Conservation (phyloP, 2,888 invertebrate species). For the Trichopoda pennipes region DNA sequence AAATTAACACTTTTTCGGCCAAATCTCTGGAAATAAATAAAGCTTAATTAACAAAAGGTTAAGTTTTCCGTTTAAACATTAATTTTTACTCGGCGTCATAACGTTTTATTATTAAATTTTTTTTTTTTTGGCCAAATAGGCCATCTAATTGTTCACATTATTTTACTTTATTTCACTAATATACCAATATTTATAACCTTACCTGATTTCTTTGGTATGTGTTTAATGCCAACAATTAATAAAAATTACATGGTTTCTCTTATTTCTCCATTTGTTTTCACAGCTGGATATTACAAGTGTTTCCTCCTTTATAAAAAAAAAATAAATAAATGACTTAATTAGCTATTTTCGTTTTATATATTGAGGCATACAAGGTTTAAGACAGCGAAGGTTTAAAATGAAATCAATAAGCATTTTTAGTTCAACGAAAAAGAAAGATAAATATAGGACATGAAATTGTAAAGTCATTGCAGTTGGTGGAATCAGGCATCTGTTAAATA, state of each 20-base stretch:
- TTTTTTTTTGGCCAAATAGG: conserved; percentile 37
- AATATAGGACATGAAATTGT: no score
- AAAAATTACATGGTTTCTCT: conserved; percentile 20
- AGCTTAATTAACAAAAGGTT: conserved; percentile 1
- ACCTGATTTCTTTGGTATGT: conserved; percentile 39
- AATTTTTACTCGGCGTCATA: conserved; percentile 31
- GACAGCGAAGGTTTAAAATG: conserved; percentile 12
- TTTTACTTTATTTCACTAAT: conserved; percentile 51
- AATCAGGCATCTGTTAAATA: no score
- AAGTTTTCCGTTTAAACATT: conserved; percentile 51
- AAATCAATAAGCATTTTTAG: conserved; percentile 4
- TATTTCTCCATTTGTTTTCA: conserved; percentile 44
- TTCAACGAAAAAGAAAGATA: neutral
- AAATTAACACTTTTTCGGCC: no score
- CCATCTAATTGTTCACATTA: conserved; percentile 58
- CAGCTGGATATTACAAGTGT: conserved; percentile 48
- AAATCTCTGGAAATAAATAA: neutral
- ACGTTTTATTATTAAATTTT: conserved; percentile 4
- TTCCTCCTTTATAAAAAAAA: conserved; percentile 8
- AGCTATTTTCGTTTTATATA: neutral
- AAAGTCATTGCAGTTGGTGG: no score
- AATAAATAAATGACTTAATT: conserved; percentile 11
- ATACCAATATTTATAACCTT: conserved; percentile 25
- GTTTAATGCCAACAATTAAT: conserved; percentile 50
- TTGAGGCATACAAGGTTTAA: neutral